These are phyloP conservation scores for Meloidogyne exigua DNA, from an alignment of 1,140 invertebrate genomes.

Conservation along the genomic window DNA sequence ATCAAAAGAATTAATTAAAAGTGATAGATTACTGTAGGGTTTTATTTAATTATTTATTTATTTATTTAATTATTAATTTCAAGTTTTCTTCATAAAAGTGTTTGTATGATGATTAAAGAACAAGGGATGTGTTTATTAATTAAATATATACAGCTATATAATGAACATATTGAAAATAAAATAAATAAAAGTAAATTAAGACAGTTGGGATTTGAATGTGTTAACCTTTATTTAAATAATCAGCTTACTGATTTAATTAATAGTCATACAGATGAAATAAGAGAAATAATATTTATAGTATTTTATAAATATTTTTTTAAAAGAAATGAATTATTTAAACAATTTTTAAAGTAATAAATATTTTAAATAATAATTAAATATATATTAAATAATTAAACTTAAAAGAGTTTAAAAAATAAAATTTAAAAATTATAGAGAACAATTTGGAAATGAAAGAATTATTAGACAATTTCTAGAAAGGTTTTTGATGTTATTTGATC, in stretches of 20 bases:
- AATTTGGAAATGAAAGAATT: background rate
- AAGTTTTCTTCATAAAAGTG: background rate
- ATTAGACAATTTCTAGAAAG: too few species aligned
- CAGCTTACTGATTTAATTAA: too few species aligned
- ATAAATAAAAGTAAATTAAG: background rate
- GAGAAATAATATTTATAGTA: background rate
- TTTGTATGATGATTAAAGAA: background rate
- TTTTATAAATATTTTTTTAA: background rate
- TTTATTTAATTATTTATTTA: too few species aligned
- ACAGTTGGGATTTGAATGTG: background rate
- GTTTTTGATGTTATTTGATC: too few species aligned
- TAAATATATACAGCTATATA: background rate
- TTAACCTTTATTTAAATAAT: background rate
- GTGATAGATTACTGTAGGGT: background rate
- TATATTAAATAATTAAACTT: too few species aligned
- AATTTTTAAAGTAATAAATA: background rate
- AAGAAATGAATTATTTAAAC: background rate
- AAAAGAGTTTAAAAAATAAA: too few species aligned
- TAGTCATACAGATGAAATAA: too few species aligned
- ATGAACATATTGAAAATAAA: background rate
- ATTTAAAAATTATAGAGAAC: background rate
- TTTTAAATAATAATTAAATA: too few species aligned
- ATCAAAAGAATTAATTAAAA: background rate
- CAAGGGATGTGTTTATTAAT: background rate
- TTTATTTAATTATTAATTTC: background rate